Conservation (phyloP, 2,888 invertebrate genomes). For the Cetonia aurata region DNA sequence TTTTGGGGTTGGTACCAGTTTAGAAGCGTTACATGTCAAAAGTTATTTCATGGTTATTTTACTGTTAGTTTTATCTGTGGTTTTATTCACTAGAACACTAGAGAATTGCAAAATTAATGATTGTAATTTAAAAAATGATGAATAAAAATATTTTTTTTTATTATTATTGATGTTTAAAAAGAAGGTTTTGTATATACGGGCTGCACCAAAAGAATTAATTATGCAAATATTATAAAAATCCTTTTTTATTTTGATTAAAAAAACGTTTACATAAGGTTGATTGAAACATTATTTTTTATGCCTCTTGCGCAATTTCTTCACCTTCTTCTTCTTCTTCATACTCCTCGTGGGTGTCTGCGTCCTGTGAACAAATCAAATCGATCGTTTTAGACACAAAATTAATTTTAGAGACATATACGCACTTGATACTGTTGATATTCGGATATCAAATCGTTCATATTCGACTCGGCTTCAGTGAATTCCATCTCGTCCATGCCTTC, state of each 20-base stretch:
- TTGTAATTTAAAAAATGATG: background rate
- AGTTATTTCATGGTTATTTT: too few species aligned
- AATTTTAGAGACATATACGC: conserved; percentile 71
- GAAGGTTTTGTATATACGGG: background rate
- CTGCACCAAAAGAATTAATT: background rate
- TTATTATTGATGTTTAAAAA: too few species aligned
- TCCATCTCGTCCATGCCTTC: conserved; percentile 82
- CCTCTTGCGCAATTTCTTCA: conserved; percentile 1
- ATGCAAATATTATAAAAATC: too few species aligned
- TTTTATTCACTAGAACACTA: too few species aligned
- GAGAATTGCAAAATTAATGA: too few species aligned
- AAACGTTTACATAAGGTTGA: background rate
- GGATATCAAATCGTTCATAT: conserved; percentile 80
- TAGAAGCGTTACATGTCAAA: too few species aligned
- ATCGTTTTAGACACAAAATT: conserved; percentile 55
- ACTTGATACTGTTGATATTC: conserved; percentile 85
- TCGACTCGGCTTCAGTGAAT: conserved; percentile 79
- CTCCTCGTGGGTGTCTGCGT: conserved; percentile 20
- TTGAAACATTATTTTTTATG: background rate
- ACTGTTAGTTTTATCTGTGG: too few species aligned
- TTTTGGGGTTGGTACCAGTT: too few species aligned
- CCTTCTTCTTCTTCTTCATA: conserved; percentile 22
- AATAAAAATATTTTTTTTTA: background rate
- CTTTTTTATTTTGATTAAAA: background rate
- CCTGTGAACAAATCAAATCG: background rate